Base-by-base conservation (phyloP, 2,113 vertebrate species). In the Macroglossus sobrinus region DNA sequence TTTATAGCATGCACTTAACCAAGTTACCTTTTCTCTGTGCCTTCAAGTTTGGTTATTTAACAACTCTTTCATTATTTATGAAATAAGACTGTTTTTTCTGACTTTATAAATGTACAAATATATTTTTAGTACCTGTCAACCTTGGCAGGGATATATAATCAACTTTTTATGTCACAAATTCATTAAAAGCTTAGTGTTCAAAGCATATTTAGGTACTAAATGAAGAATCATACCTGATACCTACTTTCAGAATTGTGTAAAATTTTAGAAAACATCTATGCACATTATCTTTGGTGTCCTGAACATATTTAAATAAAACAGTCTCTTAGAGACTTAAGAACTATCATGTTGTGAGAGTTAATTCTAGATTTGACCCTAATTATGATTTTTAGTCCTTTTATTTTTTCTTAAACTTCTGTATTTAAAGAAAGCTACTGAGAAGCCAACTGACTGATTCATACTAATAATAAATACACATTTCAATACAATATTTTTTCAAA, bases 351-450 rank as follows among this genome's bases (percentile, higher is more conserved):
- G 33, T 43, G 3, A 86, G 43, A 69, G 24, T 64, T 68, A 50
- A 82, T 82, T 94, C 74, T 68, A 82, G 72, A 87, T 93, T 88
- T 82, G 28, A 21, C 43, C 28, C 47, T 91, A 78, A 57, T 89
- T 74, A 89, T 57, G 38, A 88, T 61, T 38, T 95, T 86, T 16
- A 87, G 21, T 14, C 24, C 1, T 91, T 91, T 91, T 59, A n/a
- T 64, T 95, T 90, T 63, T 35, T 78, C 59, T 84, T 84, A 38
- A 82, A 14, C 59, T 5, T 76, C 76, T 94, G n/a, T 55, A 53
- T 84, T 69, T 86, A 40, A 53, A 89, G 74, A 81, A 95, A 38
- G 5, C 24, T 28, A 75, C 11, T 57, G 35, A 95, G 55, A 84
- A 69, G 38, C 75, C 47, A 93, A 47, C 4, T 47, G 69, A 55